Evolutionary conservation across 2,888 invertebrate species (phyloP), one percentile per base, ranked within the genome.

Genomic region (Lymantria monacha): DNA sequence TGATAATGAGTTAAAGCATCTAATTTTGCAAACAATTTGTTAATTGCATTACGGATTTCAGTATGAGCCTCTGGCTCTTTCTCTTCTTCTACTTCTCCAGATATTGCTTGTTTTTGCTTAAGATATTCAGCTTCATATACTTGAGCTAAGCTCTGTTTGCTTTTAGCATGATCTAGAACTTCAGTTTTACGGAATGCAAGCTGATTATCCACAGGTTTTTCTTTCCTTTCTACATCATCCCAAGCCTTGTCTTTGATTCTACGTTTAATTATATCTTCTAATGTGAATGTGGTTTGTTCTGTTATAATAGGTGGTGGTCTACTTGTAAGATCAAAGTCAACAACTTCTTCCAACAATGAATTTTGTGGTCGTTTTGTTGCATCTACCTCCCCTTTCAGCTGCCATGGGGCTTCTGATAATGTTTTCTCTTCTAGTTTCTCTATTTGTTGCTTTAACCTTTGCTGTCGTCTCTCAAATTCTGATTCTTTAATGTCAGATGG

Each of bases 1-100:
- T 98, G 97, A 84, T 96, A 98, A 82, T 99, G 98, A 0, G 96
- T 96, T 11, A 99, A 90, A 0, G 98, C 97, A 86, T 99, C 98
- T 40, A 99, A 89, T 81, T 98, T 96, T 0, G 92, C 80, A 74
- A 99, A 98, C 7, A 99, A 79, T 0, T 92, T 88, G 10, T 91
- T 89, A 95, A 98, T 96, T 63, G 93, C 87, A 51, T 93, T 92
- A 61, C 94, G 93, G 33, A 99, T 96, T 81, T 96, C 95, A 54
- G 93, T 94, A 72, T 98, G 97, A 55, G 94, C 93, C 65, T 95
- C 94, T 0, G 96, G 95, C 76, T 95, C 95, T 22, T 85, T 82
- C n/a, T 88, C 87, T 42, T 94, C 94, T 63, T 93, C 91, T 33
- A 90, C 83, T 51, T 92, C 92, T 9, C 94, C 94, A 5, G 91